Conservation (phyloP, 2,113 vertebrate genomes). For the Tringa solitaria region DNA sequence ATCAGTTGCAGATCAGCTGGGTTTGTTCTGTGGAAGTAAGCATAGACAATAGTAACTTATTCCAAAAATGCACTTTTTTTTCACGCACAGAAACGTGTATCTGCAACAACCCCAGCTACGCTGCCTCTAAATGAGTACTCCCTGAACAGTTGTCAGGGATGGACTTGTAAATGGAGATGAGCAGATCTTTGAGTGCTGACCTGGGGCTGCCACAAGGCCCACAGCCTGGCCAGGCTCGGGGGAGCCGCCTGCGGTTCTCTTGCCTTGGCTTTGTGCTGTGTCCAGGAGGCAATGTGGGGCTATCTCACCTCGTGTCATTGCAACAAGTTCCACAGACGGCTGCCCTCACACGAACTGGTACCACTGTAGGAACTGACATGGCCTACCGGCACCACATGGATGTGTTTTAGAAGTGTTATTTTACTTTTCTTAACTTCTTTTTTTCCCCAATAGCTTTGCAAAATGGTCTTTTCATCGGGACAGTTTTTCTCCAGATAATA, state of each 20-base stretch:
- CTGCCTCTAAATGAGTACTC: background rate
- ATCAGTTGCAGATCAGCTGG: background rate
- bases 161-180: background rate
- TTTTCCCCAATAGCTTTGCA: background rate
- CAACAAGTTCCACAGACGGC: background rate
- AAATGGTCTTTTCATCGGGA: background rate
- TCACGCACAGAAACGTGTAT: background rate
- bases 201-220: background rate
- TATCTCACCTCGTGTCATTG: background rate
- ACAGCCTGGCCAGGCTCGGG: fast-evolving
- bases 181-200: background rate
- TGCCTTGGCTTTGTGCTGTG: background rate
- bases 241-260: background rate
- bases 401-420: background rate
- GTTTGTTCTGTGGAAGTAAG: background rate
- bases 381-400: background rate
- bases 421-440: background rate
- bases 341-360: background rate
- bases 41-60: background rate
- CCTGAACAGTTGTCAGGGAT: background rate
- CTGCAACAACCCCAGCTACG: background rate
- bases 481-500: background rate
- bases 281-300: background rate
- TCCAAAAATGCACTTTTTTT: background rate
- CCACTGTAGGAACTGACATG: background rate